phyloP scores from a whole-genome alignment of 2,113 vertebrate genomes.

The Camelus bactrianus region DNA sequence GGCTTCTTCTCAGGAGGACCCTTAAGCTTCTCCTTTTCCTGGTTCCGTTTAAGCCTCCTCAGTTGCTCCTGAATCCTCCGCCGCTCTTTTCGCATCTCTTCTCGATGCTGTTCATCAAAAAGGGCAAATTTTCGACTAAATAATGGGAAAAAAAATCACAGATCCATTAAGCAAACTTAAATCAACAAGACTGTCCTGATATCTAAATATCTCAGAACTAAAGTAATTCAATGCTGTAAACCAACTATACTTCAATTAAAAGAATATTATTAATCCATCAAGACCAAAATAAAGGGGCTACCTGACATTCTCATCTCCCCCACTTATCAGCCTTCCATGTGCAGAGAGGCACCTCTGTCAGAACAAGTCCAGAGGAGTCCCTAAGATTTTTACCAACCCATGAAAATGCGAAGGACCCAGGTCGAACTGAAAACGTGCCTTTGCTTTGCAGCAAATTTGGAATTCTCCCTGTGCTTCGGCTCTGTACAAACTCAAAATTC shows the following conservation, averaged over 20 bases:
- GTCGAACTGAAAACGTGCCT: background rate
- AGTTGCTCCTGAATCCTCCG: slow-evolving; percentile 97
- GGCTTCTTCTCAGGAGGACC: slow-evolving; percentile 98
- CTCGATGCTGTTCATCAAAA: slow-evolving; percentile 98
- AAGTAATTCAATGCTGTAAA: background rate
- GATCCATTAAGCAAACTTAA: slow-evolving; percentile 56
- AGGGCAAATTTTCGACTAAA: slow-evolving; percentile 97
- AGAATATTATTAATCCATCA: background rate
- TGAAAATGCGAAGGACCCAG: slow-evolving; percentile 22
- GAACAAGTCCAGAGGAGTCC: background rate
- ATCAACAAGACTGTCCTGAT: background rate
- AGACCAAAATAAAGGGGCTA: slow-evolving; percentile 9
- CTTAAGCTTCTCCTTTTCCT: slow-evolving; percentile 98
- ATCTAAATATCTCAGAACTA: slow-evolving; percentile 45
- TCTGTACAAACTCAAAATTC: slow-evolving; percentile 29
- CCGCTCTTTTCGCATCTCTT: slow-evolving; percentile 98
- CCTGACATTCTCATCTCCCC: background rate
- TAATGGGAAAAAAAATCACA: background rate
- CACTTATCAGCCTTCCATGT: background rate
- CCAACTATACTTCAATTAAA: no score
- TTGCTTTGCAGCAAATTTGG: background rate
- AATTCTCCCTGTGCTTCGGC: slow-evolving; percentile 49
- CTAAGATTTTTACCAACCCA: slow-evolving; percentile 44
- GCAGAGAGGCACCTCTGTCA: background rate
- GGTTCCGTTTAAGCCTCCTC: slow-evolving; percentile 96